Conservation (phyloP, 2,888 invertebrate species). For the Oxycera nigricornis region DNA sequence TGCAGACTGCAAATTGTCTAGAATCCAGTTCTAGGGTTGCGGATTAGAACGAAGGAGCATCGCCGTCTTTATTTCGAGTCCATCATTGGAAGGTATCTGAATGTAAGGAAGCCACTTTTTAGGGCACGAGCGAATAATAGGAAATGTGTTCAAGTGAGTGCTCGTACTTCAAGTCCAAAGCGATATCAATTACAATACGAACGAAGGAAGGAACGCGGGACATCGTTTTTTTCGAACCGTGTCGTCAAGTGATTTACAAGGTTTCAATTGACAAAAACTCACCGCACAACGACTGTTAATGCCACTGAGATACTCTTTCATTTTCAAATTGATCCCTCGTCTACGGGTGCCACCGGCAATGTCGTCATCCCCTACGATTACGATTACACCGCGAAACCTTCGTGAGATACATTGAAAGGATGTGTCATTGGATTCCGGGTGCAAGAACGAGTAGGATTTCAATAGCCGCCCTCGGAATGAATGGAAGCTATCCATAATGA, state of each 20-base stretch:
- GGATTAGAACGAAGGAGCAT: background rate
- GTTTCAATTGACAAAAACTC: conserved; percentile 42
- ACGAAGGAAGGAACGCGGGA: background rate
- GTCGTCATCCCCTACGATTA: conserved; percentile 17
- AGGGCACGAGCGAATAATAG: background rate
- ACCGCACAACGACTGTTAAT: background rate
- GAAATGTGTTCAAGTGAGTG: background rate
- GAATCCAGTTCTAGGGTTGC: background rate
- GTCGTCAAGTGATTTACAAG: conserved; percentile 44
- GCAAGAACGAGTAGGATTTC: conserved; percentile 27
- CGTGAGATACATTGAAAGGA: background rate
- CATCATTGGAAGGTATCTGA: background rate
- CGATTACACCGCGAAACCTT: background rate
- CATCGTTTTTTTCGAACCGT: background rate
- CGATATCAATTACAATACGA: conserved; percentile 18
- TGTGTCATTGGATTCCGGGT: conserved; percentile 16
- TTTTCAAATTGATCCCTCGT: conserved; percentile 7
- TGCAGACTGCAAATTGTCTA: background rate
- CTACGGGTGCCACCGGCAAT: background rate
- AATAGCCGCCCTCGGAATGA: conserved; percentile 11
- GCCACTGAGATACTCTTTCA: background rate
- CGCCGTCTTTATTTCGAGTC: background rate
- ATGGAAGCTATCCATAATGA: conserved; percentile 41
- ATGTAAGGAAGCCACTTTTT: background rate
- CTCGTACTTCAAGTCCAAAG: background rate